phyloP scores from a whole-genome alignment of 2,888 invertebrate species.

The Drosophila siamana region DNA sequence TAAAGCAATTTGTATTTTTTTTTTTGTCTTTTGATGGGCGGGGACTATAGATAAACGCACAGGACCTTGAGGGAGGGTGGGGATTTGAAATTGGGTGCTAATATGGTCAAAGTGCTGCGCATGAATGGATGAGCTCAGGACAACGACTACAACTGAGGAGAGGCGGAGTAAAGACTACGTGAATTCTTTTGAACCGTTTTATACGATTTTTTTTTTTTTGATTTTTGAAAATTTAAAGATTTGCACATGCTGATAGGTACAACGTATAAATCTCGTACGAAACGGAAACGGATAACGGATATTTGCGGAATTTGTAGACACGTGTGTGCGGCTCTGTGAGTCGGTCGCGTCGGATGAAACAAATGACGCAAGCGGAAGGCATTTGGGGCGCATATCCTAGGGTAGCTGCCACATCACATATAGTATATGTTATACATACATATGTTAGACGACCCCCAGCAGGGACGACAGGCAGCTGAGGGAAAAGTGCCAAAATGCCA shows the following conservation, averaged over 20 bases:
- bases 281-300: constrained; percentile 77
- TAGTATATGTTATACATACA: constrained; percentile 36
- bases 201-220: constrained; percentile 28
- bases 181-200: constrained; percentile 43
- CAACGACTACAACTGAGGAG: constrained; percentile 12
- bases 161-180: constrained; percentile 17
- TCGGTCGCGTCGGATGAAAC: constrained; percentile 48
- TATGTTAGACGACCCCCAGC: constrained; percentile 50
- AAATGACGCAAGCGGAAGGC: constrained; percentile 64
- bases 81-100: constrained; percentile 73
- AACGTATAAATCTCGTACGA: constrained; percentile 73
- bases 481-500: constrained; percentile 74
- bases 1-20: constrained; percentile 65
- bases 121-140: constrained; percentile 41
- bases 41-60: constrained; percentile 62
- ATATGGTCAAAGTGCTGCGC: constrained; percentile 74
- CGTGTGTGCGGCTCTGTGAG: constrained; percentile 58
- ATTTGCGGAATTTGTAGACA: constrained; percentile 78
- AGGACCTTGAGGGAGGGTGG: constrained; percentile 11
- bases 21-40: constrained; percentile 26
- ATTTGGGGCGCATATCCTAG: constrained; percentile 54
- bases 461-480: constrained; percentile 2
- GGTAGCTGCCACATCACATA: constrained; percentile 53
- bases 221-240: constrained; percentile 69
- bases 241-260: constrained; percentile 66